Evolutionary conservation across 2,888 invertebrate genomes (phyloP).

Genomic region (Calameuta idolon): DNA sequence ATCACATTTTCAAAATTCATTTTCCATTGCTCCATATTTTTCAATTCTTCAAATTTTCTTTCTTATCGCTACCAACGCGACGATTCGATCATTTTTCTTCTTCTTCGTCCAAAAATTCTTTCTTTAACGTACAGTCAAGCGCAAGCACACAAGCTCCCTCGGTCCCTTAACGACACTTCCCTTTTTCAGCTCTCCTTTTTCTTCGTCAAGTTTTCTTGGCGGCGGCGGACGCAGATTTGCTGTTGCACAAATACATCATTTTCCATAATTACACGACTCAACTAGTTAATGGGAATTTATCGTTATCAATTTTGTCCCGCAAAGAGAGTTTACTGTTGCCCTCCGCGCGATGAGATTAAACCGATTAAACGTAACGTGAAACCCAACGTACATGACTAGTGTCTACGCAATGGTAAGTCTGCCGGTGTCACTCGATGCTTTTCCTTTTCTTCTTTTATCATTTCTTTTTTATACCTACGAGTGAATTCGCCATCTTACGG

Average conservation of each 20-base stretch:
- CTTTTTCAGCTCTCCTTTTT: too few species aligned
- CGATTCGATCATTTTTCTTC: not conserved
- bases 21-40: not conserved
- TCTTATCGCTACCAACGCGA: not conserved
- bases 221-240: conserved; percentile 32
- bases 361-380: not conserved
- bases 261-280: conserved; percentile 15
- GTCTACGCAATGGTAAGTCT: not conserved
- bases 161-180: not conserved
- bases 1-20: not conserved
- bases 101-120: not conserved
- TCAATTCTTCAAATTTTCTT: not conserved
- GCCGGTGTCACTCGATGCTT: not conserved
- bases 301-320: not conserved
- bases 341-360: not conserved
- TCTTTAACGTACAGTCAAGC: conserved; percentile 12
- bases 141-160: conserved; percentile 23
- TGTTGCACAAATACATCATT: conserved; percentile 44
- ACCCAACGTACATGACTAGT: not conserved
- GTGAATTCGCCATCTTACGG: not conserved
- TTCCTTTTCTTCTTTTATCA: not conserved
- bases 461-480: not conserved
- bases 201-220: conserved; percentile 35
- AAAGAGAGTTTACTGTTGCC: not conserved
- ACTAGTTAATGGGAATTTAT: not conserved